A percentile compares a stretch with the other conserved stretches of the same genome.
Evolutionary conservation across 2,113 vertebrate species (phyloP).

Genomic region (pig (Sus scrofa)): T2T-Sscrofa CM000812.6:269503001-269503500

Average conservation of each 20-base stretch:
- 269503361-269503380: slow-evolving; percentile 43
- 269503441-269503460: neutral
- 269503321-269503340: slow-evolving; percentile 14
- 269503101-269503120: fast-evolving
- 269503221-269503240: neutral
- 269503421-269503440: slow-evolving; percentile 49
- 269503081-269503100: neutral
- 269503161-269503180: neutral
- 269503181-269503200: neutral
- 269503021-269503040: neutral
- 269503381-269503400: slow-evolving; percentile 42
- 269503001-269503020: neutral
- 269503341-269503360: slow-evolving; percentile 65
- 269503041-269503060: neutral
- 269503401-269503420: slow-evolving; percentile 49
- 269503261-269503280: neutral
- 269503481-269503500: neutral
- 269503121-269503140: neutral
- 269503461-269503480: neutral
- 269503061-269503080: neutral
- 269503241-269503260: neutral
- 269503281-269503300: neutral
- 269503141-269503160: neutral
- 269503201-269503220: neutral
- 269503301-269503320: neutral